Evolutionary conservation across 2,113 vertebrate genomes (phyloP).

Genomic region (Silurus meridionalis): DNA sequence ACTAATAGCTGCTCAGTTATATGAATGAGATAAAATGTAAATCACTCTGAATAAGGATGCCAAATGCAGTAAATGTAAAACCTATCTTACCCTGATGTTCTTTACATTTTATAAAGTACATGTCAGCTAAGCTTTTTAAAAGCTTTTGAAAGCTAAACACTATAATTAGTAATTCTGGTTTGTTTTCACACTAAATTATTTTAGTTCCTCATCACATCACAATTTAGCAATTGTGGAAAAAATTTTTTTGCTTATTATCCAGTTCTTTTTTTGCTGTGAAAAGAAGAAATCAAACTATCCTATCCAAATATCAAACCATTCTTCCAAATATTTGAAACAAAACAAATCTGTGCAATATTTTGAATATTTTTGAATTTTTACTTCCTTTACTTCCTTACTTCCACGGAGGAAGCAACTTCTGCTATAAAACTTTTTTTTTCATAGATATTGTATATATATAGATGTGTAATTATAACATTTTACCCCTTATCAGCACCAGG

Average conservation of each 20-base stretch:
- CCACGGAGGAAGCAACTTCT: too few species aligned
- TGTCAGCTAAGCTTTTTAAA: neutral
- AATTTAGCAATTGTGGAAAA: neutral
- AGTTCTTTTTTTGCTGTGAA: neutral
- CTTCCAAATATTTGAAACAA: neutral
- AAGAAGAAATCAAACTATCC: too few species aligned
- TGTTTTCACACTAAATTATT: neutral
- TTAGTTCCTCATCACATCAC: neutral
- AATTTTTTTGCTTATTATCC: neutral
- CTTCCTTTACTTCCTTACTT: too few species aligned
- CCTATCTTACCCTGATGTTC: neutral
- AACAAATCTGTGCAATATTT: neutral
- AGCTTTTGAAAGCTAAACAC: neutral
- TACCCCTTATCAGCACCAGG: neutral
- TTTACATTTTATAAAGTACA: neutral
- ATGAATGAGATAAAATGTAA: too few species aligned
- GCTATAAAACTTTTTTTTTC: neutral
- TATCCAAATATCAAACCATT: too few species aligned
- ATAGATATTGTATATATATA: constrained; percentile 1
- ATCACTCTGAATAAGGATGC: too few species aligned
- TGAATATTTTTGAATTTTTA: too few species aligned
- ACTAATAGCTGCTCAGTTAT: too few species aligned
- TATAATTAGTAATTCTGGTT: neutral
- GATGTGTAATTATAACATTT: constrained; percentile 21
- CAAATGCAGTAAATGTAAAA: too few species aligned